Percentiles rank a stretch among this genome's conserved stretches.
These are phyloP conservation scores for Rynchops niger DNA, from an alignment of 2,113 vertebrate genomes.

Conservation along the genomic window DNA sequence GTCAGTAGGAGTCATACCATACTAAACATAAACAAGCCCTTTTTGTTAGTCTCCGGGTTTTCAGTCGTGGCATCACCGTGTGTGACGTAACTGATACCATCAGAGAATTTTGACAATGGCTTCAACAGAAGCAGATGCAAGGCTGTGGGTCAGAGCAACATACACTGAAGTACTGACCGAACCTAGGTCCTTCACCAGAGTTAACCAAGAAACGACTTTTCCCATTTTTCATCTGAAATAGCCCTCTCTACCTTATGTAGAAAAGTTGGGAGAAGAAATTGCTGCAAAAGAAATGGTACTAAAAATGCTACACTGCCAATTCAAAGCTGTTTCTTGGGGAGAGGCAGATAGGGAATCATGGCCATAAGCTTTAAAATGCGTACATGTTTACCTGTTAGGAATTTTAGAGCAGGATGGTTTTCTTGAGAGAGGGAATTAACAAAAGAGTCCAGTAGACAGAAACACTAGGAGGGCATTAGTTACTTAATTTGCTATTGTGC, in stretches of 20 bases:
- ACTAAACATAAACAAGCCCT: slow-evolving; percentile 3
- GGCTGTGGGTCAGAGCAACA: background rate
- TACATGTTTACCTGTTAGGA: background rate
- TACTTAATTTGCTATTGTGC: slow-evolving; percentile 3
- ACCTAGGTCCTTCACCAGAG: background rate
- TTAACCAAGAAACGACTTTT: background rate
- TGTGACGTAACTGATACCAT: background rate
- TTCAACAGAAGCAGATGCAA: background rate
- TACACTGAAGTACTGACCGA: background rate
- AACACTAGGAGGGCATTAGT: background rate
- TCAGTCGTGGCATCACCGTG: background rate
- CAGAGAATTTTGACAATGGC: background rate
- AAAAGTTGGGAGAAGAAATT: background rate
- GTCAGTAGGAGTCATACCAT: background rate
- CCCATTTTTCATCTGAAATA: background rate
- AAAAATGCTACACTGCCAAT: background rate
- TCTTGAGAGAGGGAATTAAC: background rate
- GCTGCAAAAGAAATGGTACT: background rate
- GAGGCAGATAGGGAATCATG: background rate
- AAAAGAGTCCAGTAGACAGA: background rate
- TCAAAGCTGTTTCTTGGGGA: background rate
- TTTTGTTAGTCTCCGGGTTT: background rate
- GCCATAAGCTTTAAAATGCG: background rate
- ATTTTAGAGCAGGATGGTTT: background rate
- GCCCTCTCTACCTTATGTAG: background rate